A percentile compares a stretch with the other conserved stretches of the same genome.
Evolutionary conservation across 2,888 invertebrate genomes (phyloP).

Genomic region (Pyrrhosoma nymphula): DNA sequence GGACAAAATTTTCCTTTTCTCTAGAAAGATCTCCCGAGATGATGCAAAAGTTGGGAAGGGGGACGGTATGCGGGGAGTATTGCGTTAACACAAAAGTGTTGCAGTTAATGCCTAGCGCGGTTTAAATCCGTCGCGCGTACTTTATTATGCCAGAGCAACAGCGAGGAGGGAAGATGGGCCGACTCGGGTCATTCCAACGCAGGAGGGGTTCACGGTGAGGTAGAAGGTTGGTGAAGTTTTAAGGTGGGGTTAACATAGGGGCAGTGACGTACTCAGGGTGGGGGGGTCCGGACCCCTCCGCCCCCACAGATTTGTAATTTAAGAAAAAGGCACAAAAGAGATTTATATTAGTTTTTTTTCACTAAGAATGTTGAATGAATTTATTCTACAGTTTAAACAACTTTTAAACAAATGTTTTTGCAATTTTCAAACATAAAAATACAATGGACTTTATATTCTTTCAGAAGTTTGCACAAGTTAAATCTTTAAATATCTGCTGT

Average conservation of each 20-base stretch:
- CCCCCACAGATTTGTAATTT: no score
- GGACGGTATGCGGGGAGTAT: not conserved
- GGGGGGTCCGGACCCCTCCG: no score
- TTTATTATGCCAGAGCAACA: not conserved
- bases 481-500: no score
- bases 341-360: no score
- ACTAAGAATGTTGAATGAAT: no score
- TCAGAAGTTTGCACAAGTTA: no score
- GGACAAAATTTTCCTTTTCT: not conserved
- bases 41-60: not conserved
- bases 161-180: not conserved
- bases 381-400: no score
- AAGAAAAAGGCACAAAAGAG: no score
- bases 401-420: no score
- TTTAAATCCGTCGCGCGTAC: conserved; percentile 38
- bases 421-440: no score
- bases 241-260: not conserved
- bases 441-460: no score
- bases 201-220: not conserved
- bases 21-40: not conserved
- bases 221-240: not conserved
- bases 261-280: no score
- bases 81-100: not conserved
- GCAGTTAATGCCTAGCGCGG: not conserved
- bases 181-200: conserved; percentile 17